These are phyloP conservation scores for Triplophysa dalaica DNA, from an alignment of 2,113 vertebrate genomes.

Conservation along the genomic window DNA sequence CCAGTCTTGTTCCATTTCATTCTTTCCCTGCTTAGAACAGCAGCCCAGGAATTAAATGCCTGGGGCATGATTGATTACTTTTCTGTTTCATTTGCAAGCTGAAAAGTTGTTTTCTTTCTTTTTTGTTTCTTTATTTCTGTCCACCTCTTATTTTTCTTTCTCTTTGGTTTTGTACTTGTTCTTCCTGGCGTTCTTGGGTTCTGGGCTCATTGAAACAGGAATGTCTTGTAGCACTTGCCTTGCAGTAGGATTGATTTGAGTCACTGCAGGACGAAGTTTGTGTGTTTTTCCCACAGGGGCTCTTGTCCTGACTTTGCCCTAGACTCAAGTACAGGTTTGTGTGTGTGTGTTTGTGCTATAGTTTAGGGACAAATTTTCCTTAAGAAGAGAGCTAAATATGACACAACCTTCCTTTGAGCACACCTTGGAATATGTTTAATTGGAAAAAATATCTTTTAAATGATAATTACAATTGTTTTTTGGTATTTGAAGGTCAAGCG, in stretches of 20 bases:
- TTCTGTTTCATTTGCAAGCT: constrained; percentile 86
- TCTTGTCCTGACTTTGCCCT: constrained; percentile 46
- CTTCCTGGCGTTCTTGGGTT: constrained; percentile 62
- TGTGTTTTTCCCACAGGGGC: constrained; percentile 85
- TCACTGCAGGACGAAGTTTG: constrained; percentile 80
- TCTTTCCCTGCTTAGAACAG: constrained; percentile 78
- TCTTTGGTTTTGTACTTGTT: constrained; percentile 61
- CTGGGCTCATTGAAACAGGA: constrained; percentile 75
- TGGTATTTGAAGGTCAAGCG: neutral
- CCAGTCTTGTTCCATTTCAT: constrained; percentile 85
- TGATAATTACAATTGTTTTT: neutral
- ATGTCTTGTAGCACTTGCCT: constrained; percentile 75
- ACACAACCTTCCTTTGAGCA: neutral
- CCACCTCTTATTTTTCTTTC: constrained; percentile 38
- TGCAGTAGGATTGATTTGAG: constrained; percentile 87
- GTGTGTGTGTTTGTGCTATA: neutral
- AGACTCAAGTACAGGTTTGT: constrained; percentile 16
- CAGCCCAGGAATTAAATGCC: constrained; percentile 75
- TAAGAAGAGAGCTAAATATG: neutral
- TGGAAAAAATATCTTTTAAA: neutral
- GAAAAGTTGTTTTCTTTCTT: constrained; percentile 71
- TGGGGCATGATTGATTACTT: constrained; percentile 88
- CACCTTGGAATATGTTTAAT: neutral
- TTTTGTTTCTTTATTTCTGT: constrained; percentile 42
- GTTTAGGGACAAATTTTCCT: neutral